These are phyloP conservation scores for Oxygymnocypris stewartii DNA, from an alignment of 2,113 vertebrate genomes.

Conservation along the genomic window DNA sequence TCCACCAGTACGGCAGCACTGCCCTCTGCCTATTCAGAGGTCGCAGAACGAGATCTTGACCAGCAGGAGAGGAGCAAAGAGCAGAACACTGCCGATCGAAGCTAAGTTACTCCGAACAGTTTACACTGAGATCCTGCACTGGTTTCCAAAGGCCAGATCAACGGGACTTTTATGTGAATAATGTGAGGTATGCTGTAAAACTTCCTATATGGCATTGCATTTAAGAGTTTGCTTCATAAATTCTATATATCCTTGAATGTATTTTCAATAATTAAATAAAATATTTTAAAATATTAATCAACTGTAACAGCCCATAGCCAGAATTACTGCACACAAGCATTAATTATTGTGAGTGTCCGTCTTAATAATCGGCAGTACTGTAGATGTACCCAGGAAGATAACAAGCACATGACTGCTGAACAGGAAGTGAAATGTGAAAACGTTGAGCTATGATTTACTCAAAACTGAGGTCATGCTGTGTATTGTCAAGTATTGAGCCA, in stretches of 20 bases:
- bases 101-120: background rate
- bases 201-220: conserved; percentile 18
- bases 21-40: conserved; percentile 63
- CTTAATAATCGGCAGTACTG: background rate
- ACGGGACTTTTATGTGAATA: conserved; percentile 17
- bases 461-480: background rate
- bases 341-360: background rate
- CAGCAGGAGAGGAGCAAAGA: conserved; percentile 77
- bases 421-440: background rate
- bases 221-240: conserved; percentile 29
- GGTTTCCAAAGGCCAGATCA: background rate
- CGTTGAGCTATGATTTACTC: background rate
- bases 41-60: conserved; percentile 77
- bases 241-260: conserved; percentile 11
- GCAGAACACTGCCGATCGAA: conserved; percentile 66
- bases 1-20: conserved; percentile 54
- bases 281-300: conserved; percentile 33
- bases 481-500: background rate
- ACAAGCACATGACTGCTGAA: background rate
- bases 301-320: background rate
- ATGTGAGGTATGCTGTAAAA: conserved; percentile 37
- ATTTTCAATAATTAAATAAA: conserved; percentile 24
- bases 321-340: conserved; percentile 11
- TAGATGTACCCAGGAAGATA: background rate
- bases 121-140: conserved; percentile 1